Evolutionary conservation across 2,888 invertebrate genomes (phyloP).

Genomic region (Zaprionus bogoriensis): DNA sequence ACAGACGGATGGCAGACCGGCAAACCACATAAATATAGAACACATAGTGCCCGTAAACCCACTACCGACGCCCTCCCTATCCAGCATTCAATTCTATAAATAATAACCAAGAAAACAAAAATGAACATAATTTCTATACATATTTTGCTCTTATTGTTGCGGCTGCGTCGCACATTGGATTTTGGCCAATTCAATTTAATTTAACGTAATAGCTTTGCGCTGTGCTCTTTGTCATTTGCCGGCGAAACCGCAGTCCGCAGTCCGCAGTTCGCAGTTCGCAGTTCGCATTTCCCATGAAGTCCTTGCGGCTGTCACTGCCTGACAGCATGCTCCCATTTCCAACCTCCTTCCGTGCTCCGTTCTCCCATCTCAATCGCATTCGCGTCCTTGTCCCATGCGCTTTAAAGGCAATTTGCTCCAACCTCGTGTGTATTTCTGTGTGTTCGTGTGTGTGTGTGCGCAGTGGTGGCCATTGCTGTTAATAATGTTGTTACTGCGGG

Average conservation of each 20-base stretch:
- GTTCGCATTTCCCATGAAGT: conserved; percentile 60
- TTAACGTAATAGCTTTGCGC: conserved; percentile 79
- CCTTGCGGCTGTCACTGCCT: conserved; percentile 31
- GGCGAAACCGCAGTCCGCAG: conserved; percentile 38
- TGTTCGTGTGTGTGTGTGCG: conserved; percentile 15
- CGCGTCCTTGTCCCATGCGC: conserved; percentile 27
- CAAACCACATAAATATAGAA: conserved; percentile 17
- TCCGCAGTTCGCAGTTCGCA: conserved; percentile 62
- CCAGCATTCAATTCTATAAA: neutral
- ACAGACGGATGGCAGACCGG: conserved; percentile 17
- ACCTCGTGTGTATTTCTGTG: conserved; percentile 18
- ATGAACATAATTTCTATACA: conserved; percentile 49
- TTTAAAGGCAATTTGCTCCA: conserved; percentile 69
- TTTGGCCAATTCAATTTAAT: conserved; percentile 78
- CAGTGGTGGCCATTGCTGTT: conserved; percentile 28
- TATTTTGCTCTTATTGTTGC: conserved; percentile 39
- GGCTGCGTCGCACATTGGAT: conserved; percentile 42
- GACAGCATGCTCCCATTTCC: conserved; percentile 19
- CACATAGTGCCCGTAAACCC: neutral
- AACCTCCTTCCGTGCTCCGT: neutral
- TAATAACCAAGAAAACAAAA: conserved; percentile 6
- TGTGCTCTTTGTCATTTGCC: conserved; percentile 75
- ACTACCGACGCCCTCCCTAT: neutral
- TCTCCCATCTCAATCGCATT: conserved; percentile 5
- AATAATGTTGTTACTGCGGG: conserved; percentile 60